phyloP scores from a whole-genome alignment of 2,113 vertebrate species.

The Pangasianodon gigas region DNA sequence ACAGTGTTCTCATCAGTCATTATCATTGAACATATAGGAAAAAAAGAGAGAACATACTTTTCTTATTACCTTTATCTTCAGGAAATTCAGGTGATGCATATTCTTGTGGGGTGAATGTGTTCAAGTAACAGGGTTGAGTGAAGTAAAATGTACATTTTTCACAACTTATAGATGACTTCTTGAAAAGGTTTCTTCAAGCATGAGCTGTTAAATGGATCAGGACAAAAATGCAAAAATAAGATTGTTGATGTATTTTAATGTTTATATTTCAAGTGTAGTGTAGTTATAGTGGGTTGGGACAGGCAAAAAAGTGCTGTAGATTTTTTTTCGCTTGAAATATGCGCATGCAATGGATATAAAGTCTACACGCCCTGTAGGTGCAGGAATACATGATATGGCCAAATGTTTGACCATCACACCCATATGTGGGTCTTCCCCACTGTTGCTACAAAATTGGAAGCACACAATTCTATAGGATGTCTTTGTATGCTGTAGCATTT shows the following conservation, averaged over 20 bases:
- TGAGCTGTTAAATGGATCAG: no score
- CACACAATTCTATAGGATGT: background rate
- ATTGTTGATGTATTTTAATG: background rate
- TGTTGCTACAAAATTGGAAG: background rate
- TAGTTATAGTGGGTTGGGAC: background rate
- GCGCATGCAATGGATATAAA: background rate
- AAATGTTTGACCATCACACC: no score
- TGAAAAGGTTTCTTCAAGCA: background rate
- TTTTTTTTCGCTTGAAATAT: background rate
- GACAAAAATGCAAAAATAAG: background rate
- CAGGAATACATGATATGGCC: no score
- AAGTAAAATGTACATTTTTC: no score
- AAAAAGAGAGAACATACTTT: background rate
- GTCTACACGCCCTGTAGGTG: background rate
- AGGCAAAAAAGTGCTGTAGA: background rate
- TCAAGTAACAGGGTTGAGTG: no score
- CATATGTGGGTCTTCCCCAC: background rate
- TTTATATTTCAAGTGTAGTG: background rate
- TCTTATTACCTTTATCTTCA: no score
- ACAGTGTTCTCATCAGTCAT: background rate
- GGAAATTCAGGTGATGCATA: background rate
- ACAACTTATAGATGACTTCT: background rate
- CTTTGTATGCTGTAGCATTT: no score
- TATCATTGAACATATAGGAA: background rate
- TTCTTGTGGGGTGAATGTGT: background rate